Base-by-base conservation (phyloP, 2,888 invertebrate species). In the Drepanosiphum platanoidis region DNA sequence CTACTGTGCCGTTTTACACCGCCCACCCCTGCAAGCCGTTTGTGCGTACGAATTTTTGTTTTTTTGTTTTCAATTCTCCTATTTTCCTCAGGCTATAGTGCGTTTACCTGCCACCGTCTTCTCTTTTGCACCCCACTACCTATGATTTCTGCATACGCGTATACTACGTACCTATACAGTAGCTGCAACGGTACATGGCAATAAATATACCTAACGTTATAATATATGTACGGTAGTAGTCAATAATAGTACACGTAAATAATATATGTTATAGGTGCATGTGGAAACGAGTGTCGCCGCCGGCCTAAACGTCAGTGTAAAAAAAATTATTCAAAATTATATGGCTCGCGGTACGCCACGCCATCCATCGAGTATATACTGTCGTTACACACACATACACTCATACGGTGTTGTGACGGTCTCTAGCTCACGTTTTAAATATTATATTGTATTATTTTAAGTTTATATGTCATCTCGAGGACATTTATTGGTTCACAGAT, bases 241-340 rank as follows among this genome's bases (percentile, higher is more conserved):
- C 58, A 34, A 75, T 58, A 3, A n/a, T 58, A 61, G 11, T 61
- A 34, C 22, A 68, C 13, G 30, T 46, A 18, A n/a, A 68, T 46
- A 66, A 66, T n/a, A n/a, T n/a, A n/a, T n/a, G n/a, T n/a, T n/a
- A n/a, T n/a, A n/a, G n/a, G n/a, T n/a, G n/a, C 32, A 66, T 32
- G 34, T 32, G 79, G 79, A 68, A 66, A 79, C 79, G 66, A 79
- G 46, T 66, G 66, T 79, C 79, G 66, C 79, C 79, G 66, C 66
- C 66, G 46, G 79, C 15, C 79, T 66, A 66, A 66, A 42, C 78
- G 64, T 46, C 42, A 42, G n/a, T 52, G 13, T 4, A n/a, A 32
- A 61, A 42, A 42, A 22, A 64, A 66, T 42, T 66, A 79, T 79
- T 68, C 66, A 27, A 79, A 79, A 46, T 46, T 46, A 4, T 30